Base-by-base conservation (phyloP, 2,113 vertebrate species). In the Myotis brandtii region DNA sequence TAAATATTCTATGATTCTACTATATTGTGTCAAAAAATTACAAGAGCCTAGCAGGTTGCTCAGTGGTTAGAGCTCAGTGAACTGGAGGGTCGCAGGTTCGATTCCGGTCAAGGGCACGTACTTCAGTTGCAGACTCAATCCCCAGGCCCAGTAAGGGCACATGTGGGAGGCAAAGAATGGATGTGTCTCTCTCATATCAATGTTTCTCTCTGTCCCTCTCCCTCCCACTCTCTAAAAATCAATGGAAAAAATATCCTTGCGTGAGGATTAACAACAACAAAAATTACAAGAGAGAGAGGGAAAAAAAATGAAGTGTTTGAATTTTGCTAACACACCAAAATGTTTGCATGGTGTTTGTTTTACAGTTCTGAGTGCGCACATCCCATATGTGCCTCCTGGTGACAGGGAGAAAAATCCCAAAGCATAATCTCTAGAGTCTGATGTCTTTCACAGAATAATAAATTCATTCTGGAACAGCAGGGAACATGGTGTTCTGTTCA, bases 361-460 rank as follows among this genome's bases (percentile, higher is more conserved):
- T 1, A 43, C 4, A 1, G 0, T 0, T 7, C 30, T 0, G 4
- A 37, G 43, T 2, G 4, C 3, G 0, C 17, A 21, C 1, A 16
- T 2, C 54, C 40, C 18, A 1, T 6, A 8, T 0, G 17, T 1
- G 4, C 32, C 21, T 34, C 67, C 40, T 40, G 0, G 80, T 0
- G 11, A 34, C 2, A 27, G n/a, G n/a, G 37, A 66, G 20, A 27
- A 32, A 40, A 73, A 43, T 13, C 34, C 46, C 72, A 1, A 50
- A 59, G 10, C 34, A 1, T 17, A 5, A 2, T 46, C 50, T 69
- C 66, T 7, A 6, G 46, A 43, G 69, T 4, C 48, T 2, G 8
- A 20, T 0, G 25, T 14, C 20, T 34, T 37, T n/a, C 76, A 13
- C 14, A 2, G 82, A 0, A 1, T 6, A 52, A 81, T 11, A 30